Base-by-base conservation (phyloP, 2,113 vertebrate species). In the Polypterus senegalus region DNA sequence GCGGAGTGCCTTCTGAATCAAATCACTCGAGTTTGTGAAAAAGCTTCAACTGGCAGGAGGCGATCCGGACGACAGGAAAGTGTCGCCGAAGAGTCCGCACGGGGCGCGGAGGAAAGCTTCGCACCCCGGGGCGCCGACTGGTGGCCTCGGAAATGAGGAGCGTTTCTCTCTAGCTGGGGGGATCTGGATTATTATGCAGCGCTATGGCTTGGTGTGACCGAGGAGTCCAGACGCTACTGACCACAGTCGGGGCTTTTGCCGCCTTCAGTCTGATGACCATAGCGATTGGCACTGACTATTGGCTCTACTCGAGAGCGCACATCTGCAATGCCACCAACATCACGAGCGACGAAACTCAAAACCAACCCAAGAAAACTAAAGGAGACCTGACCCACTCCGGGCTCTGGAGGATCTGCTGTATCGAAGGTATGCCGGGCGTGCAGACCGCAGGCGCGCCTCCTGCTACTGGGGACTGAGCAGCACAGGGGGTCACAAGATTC, bases 241-340 rank as follows among this genome's bases (percentile, higher is more conserved):
- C 91, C 77, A 85, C 91, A 64, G 88, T 79, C 72, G 94, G 94
- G 56, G 92, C 94, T 70, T 94, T 97, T 73, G 84, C 82, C 49
- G 94, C 93, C 67, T 97, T 97, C 80, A 91, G 93, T 73, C 91
- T 97, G 70, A 97, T 97, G 94, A 88, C 88, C 77, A 90, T 97
- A 77, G 92, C 94, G 79, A 94, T 97, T 73, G 91, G 93, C 63
- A 97, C 94, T 67, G 91, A 96, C 78, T 96, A 93, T 81, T 96
- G 94, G 93, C 90, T 97, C 7, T 96, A 97, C 82, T 91, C 92
- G 56, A 88, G 91, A 73, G 91, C 92, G 58, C 79, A 92, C 80
- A 86, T 93, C 83, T 94, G 93, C 78, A 95, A 95, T 79, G 77
- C 86, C 75, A 95, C 90, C 63, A 94, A 95, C 80, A 77, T 80